Base-by-base conservation (phyloP, 2,888 invertebrate genomes). In the Laspeyria flexula region DNA sequence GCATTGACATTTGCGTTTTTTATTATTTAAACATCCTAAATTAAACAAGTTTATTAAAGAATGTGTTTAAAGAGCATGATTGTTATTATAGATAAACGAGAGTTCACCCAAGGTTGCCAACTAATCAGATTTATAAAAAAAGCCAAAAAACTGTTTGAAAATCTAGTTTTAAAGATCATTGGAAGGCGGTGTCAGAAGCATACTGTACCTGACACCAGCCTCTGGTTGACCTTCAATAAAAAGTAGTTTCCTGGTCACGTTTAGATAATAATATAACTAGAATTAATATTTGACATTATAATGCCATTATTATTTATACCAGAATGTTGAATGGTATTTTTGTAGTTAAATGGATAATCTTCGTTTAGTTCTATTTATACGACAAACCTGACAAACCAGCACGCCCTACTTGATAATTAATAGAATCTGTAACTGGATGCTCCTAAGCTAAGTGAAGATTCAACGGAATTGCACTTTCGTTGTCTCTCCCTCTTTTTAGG, bases 31-130 rank as follows among this genome's bases (percentile, higher is more conserved):
- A 16, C 11, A 25, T 25, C 34, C 11, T 18, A 34, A 34, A 15
- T 1, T 30, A 46, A 45, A 31, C 18, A 0, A 10, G 12, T 46
- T 38, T 23, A n/a, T 10, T 23, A 6, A 27, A 33, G 15, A 39
- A 30, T n/a, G 6, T 11, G 9, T 23, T 39, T 11, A 39, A 38
- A 39, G 6, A n/a, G 27, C n/a, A n/a, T n/a, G n/a, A n/a, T n/a
- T n/a, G n/a, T n/a, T 18, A 18, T 35, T 41, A 40, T 46, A 10
- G 2, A 13, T 31, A 13, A 16, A 27, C 31, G 31, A 31, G 16
- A 33, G 13, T 40, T 11, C 1, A 34, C 10, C 7, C 46, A 41
- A 41, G 46, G 40, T 41, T 10, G 5, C 16, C 29, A 29, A 41
- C 27, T 3, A 31, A 5, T 16, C 18, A 5, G 9, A 12, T 5